Conservation (phyloP, 1,140 invertebrate genomes). For the Eriosoma lanigerum region DNA sequence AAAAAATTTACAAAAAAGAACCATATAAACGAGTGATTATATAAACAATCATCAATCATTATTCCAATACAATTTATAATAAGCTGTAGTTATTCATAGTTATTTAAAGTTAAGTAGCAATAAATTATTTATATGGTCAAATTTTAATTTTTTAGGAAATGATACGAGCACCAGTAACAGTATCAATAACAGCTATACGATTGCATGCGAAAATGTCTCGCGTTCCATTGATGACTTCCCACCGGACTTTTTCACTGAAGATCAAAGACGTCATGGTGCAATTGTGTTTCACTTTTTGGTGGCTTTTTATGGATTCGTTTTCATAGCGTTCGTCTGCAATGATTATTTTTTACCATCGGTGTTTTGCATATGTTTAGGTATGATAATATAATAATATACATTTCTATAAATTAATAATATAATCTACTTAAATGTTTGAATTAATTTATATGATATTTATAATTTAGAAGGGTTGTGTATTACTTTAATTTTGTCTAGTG, state of each 20-base stretch:
- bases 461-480: too few relatives aligned
- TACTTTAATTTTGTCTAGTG: too few relatives aligned
- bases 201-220: conserved; percentile 13
- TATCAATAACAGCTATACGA: not conserved
- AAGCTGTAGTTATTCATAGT: too few relatives aligned
- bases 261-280: conserved; percentile 68
- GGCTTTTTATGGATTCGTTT: conserved; percentile 75
- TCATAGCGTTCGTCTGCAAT: conserved; percentile 81
- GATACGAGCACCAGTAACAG: not conserved
- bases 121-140: too few relatives aligned
- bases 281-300: conserved; percentile 73
- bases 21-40: too few relatives aligned
- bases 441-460: too few relatives aligned
- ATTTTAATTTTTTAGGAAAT: conserved; percentile 6
- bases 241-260: conserved; percentile 63
- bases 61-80: too few relatives aligned
- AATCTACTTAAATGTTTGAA: too few relatives aligned
- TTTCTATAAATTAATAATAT: too few relatives aligned
- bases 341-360: conserved; percentile 83
- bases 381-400: not conserved
- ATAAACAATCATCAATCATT: too few relatives aligned
- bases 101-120: too few relatives aligned
- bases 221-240: conserved; percentile 61
- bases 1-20: too few relatives aligned
- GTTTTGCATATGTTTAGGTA: conserved; percentile 77